These are phyloP conservation scores for Miniopterus natalensis DNA, from an alignment of 2,113 vertebrate species.

Conservation along the genomic window DNA sequence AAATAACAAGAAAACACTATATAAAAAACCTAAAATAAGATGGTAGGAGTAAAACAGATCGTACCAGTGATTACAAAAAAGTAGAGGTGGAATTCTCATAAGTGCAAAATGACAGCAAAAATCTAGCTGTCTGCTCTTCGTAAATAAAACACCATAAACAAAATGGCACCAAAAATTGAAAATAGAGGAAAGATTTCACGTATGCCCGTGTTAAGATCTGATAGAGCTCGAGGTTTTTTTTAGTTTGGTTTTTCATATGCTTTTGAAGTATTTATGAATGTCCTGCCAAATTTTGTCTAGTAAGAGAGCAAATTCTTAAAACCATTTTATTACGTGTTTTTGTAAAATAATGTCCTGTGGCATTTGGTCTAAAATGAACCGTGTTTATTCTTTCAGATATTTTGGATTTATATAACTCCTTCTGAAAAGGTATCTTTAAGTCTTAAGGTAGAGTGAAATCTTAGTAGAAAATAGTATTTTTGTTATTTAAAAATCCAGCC, in stretches of 20 bases:
- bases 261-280: slow-evolving; percentile 11
- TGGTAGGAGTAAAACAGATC: background rate
- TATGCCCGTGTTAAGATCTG: background rate
- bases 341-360: background rate
- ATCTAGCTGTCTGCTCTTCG: background rate
- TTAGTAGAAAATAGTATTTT: slow-evolving; percentile 19
- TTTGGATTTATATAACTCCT: slow-evolving; percentile 21
- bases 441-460: slow-evolving; percentile 18
- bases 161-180: slow-evolving; percentile 1
- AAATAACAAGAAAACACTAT: slow-evolving; percentile 10
- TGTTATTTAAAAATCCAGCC: background rate
- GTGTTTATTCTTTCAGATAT: slow-evolving; percentile 34
- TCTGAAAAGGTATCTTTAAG: slow-evolving; percentile 5
- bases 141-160: slow-evolving; percentile 34
- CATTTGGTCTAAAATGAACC: slow-evolving; percentile 1
- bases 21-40: background rate
- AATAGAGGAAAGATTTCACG: background rate
- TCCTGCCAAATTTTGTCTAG: background rate
- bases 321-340: slow-evolving; percentile 22
- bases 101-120: background rate
- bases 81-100: background rate
- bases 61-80: background rate
- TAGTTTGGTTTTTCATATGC: background rate
- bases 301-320: slow-evolving; percentile 39
- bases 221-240: background rate